These are phyloP conservation scores for Leptodon cayanensis DNA, from an alignment of 2,797 vertebrate genomes.

Conservation along the genomic window DNA sequence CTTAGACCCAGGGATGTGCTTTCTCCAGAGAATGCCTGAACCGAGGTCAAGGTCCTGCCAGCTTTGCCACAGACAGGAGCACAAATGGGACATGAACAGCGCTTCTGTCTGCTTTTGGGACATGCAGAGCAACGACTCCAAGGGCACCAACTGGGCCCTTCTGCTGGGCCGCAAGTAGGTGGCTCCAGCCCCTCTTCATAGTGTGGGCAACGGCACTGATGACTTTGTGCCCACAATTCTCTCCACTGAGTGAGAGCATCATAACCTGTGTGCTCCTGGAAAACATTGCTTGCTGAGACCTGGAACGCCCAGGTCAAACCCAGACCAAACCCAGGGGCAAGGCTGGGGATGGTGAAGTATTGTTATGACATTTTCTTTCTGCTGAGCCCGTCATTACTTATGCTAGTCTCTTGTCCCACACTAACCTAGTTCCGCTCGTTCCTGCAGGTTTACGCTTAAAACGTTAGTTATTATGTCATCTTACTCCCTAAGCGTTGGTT, in stretches of 20 bases:
- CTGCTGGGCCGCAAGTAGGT: neutral
- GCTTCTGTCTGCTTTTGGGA: neutral
- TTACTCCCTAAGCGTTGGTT: neutral
- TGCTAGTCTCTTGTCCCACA: neutral
- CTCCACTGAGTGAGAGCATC: fast-evolving
- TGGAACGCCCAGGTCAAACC: neutral
- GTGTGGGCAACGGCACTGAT: fast-evolving
- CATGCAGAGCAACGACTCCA: neutral
- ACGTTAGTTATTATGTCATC: neutral
- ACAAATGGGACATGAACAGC: fast-evolving
- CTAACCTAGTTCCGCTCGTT: neutral
- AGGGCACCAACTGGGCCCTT: neutral
- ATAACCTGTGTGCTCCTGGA: neutral
- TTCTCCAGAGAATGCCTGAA: neutral
- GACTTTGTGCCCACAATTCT: neutral
- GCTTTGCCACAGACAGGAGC: neutral
- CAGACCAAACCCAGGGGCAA: neutral
- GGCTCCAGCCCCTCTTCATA: neutral
- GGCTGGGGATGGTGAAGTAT: neutral
- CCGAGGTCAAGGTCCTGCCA: neutral
- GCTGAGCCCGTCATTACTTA: neutral
- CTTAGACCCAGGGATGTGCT: neutral
- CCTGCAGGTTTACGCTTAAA: neutral
- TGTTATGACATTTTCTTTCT: neutral
- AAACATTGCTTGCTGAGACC: fast-evolving